Evolutionary conservation across 2,888 invertebrate genomes (phyloP), one percentile per base, ranked within the genome.

Genomic region (Abrostola triplasia): DNA sequence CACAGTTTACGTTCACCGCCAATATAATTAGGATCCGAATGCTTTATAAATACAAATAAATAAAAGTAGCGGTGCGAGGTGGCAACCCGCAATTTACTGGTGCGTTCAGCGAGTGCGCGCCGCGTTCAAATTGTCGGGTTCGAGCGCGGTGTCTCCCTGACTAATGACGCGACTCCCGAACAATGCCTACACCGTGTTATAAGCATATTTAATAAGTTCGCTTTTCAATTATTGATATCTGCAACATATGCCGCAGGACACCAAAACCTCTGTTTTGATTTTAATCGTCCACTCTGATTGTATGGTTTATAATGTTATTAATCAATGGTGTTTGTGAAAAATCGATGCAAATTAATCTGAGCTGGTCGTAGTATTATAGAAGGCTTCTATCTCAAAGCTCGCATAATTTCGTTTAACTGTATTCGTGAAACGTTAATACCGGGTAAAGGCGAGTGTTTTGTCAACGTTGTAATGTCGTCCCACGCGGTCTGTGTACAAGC

Each of bases 41-140:
- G 88, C 86, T 89, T 90, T 89, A 92, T 91, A 93, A 93, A 92
- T 90, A 93, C 89, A 92, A 92, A 93, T 93, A 94, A 93, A 93
- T 93, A 93, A 92, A 92, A 89, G 88, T 84, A 86, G 88, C 88
- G 82, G 85, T 84, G 86, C 84, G 90, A 90, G 88, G 90, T 93
- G 93, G 93, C 93, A 93, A 90, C 84, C 88, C 78, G 87, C 92
- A 93, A 94, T 93, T 92, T 94, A 88, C 85, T 81, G 84, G 86
- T 83, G 88, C 88, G 88, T 87, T 81, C 86, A 82, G 79, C 71
- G 77, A 78, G 82, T 81, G 82, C 77, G 81, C 82, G 81, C 75
- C 77, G 82, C 82, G 86, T 73, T 88, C 90, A 93, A 94, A 94
- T 94, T 94, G 90, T 92, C 82, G 89, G 92, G 87, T 92, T 81